phyloP scores from a whole-genome alignment of 1,140 invertebrate species.

The Lerema accius region DNA sequence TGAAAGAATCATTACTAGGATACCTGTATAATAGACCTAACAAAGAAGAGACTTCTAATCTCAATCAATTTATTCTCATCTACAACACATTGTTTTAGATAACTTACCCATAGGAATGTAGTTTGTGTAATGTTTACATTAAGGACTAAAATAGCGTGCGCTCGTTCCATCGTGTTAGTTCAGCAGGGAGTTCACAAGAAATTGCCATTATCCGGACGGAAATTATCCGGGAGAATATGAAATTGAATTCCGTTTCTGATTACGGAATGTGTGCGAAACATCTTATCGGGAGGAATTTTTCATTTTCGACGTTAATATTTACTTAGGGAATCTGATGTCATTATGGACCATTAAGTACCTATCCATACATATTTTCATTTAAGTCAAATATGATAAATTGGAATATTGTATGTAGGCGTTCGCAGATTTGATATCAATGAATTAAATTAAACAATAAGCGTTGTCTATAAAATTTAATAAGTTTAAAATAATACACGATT shows the following conservation, averaged over 20 bases:
- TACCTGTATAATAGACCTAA: not conserved
- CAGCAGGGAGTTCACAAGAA: slow-evolving; percentile 5
- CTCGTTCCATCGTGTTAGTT: not conserved
- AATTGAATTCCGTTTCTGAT: slow-evolving; percentile 6
- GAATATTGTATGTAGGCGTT: too few species aligned
- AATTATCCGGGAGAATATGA: slow-evolving; percentile 12
- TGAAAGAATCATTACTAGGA: too few species aligned
- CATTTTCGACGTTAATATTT: not conserved
- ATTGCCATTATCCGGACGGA: slow-evolving; percentile 4
- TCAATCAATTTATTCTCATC: slow-evolving; percentile 3
- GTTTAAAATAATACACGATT: too few species aligned
- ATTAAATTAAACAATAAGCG: too few species aligned
- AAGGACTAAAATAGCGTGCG: slow-evolving; percentile 16
- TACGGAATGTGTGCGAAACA: not conserved
- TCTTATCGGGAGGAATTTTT: not conserved
- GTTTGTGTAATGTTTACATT: slow-evolving; percentile 8
- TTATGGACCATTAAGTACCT: too few species aligned
- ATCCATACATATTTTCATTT: too few species aligned
- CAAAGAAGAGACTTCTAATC: slow-evolving; percentile 1
- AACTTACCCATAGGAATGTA: not conserved
- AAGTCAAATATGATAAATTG: too few species aligned
- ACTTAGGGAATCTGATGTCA: too few species aligned
- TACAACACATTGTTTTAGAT: not conserved
- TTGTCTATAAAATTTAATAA: too few species aligned
- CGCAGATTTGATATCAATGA: too few species aligned